These are phyloP conservation scores for Panopea generosa DNA, from an alignment of 2,888 invertebrate genomes.

Conservation along the genomic window DNA sequence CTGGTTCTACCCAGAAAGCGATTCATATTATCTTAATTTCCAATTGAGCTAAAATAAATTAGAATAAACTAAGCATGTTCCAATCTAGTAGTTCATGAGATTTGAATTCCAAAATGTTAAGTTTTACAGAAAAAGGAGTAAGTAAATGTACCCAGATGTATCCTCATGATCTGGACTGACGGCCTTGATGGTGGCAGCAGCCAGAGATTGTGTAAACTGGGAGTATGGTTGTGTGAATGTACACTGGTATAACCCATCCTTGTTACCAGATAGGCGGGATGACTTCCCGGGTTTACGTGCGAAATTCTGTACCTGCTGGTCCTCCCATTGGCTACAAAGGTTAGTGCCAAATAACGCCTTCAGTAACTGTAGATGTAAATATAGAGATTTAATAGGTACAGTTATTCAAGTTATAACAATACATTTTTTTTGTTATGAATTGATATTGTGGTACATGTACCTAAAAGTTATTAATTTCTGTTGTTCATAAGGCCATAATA, in stretches of 20 bases:
- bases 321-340: constrained; percentile 86
- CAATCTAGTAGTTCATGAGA: too few relatives aligned
- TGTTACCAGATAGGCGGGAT: constrained; percentile 73
- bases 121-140: too few relatives aligned
- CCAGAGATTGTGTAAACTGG: constrained; percentile 84
- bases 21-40: too few relatives aligned
- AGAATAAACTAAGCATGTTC: too few relatives aligned
- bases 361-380: constrained; percentile 84
- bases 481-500: too few relatives aligned
- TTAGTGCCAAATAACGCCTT: constrained; percentile 92
- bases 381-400: too few relatives aligned
- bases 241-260: constrained; percentile 85
- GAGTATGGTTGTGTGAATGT: constrained; percentile 85
- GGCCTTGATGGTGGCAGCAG: constrained; percentile 79
- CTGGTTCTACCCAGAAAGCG: too few relatives aligned
- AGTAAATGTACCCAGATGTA: constrained; percentile 68
- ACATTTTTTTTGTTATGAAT: neutral
- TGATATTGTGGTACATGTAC: too few relatives aligned
- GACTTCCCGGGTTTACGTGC: constrained; percentile 77
- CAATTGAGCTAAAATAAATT: too few relatives aligned
- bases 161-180: constrained; percentile 79
- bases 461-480: too few relatives aligned
- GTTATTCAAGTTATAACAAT: neutral
- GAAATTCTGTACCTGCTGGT: constrained; percentile 62
- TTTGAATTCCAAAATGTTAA: too few relatives aligned